Evolutionary conservation across 2,113 vertebrate species (phyloP), one percentile per base, ranked within the genome.

Genomic region (Dromas ardeola): DNA sequence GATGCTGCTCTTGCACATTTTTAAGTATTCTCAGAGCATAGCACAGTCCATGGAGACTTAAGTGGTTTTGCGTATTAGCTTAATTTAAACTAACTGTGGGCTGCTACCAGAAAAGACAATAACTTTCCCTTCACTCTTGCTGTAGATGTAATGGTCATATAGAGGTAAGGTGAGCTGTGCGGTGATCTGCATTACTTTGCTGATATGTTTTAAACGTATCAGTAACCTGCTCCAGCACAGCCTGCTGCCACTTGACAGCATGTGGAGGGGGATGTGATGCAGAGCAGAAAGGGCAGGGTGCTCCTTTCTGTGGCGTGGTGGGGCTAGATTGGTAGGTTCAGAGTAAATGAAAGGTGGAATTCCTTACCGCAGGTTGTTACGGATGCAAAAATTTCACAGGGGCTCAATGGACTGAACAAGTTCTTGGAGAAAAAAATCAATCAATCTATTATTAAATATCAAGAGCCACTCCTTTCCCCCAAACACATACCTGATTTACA

Each of bases 251-350:
- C 5, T 58, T 71, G 42, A n/a, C 62, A 59, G 62, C 20, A 3
- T 4, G 10, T n/a, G 27, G n/a, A 71, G 27, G 22, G 18, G 19
- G 13, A 38, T 38, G 36, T 0, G 1, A 25, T 18, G 16, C 8
- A 10, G 52, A 21, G 56, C 62, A 66, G 63, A 49, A 84, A 17
- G 67, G 62, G 26, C 49, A 74, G n/a, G 50, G 15, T 65, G 8
- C 50, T 71, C 19, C 50, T 43, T 65, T 27, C 69, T 76, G 15
- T 66, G 62, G 32, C 0, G 1, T 65, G 9, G 19, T 38, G 56
- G 30, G 62, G 17, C 40, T 49, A 27, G 23, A n/a, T 34, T 14
- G 10, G 52, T 55, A 13, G 27, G 45, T 32, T 66, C 56, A 58
- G 43, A 50, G 40, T 40, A 71, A 59, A 43, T 29, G 13, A 29